Percentiles rank a stretch among this genome's conserved stretches.
These are phyloP conservation scores for Molorchus minor DNA, from an alignment of 2,888 invertebrate species.

Conservation along the genomic window DNA sequence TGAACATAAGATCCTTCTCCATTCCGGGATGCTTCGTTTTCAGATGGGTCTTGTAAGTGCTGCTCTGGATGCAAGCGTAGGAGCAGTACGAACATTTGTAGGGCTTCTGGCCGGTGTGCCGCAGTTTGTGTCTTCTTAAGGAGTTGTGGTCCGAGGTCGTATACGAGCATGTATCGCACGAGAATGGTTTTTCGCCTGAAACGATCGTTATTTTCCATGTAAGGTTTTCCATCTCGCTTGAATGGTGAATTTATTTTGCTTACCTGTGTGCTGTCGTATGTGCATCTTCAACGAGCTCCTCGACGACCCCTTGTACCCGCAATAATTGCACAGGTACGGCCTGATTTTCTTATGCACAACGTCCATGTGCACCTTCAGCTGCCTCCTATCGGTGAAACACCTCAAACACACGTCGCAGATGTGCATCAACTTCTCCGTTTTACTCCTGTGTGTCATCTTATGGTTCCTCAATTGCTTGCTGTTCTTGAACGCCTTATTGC, in stretches of 20 bases:
- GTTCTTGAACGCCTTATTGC: conserved; percentile 83
- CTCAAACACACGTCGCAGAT: conserved; percentile 70
- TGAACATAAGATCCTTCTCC: conserved; percentile 70
- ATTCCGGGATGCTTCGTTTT: conserved; percentile 80
- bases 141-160: conserved; percentile 83
- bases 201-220: conserved; percentile 25
- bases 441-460: conserved; percentile 69
- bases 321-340: conserved; percentile 73
- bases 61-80: conserved; percentile 83
- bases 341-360: conserved; percentile 74
- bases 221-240: not conserved
- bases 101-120: conserved; percentile 77
- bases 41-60: conserved; percentile 79
- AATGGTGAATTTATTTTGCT: conserved; percentile 44
- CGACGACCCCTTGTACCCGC: conserved; percentile 73
- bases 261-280: conserved; percentile 76
- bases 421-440: conserved; percentile 48
- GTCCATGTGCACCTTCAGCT: conserved; percentile 67
- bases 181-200: conserved; percentile 79
- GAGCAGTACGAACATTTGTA: conserved; percentile 83
- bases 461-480: conserved; percentile 82
- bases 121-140: conserved; percentile 79
- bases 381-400: conserved; percentile 66
- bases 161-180: conserved; percentile 78
- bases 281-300: conserved; percentile 74